Evolutionary conservation across 1,140 invertebrate genomes (phyloP).

Genomic region (Heliconius melpomene): DNA sequence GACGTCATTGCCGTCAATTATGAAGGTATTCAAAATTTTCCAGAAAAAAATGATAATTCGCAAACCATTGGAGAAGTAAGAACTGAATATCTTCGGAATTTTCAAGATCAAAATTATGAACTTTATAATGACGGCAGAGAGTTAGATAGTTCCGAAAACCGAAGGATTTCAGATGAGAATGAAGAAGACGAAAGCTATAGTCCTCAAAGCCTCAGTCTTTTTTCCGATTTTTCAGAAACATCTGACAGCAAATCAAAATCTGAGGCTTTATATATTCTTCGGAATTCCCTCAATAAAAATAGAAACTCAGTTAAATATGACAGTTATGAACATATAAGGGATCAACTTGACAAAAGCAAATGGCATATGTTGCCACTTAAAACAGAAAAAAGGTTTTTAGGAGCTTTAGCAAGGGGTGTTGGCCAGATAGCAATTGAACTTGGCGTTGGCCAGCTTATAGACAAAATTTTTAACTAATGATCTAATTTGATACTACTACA

Average conservation of each 20-base stretch:
- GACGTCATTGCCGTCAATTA: not conserved
- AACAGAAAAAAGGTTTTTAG: not conserved
- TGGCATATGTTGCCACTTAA: not conserved
- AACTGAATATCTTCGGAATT: not conserved
- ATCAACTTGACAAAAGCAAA: not conserved
- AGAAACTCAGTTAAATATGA: not conserved
- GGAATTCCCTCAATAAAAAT: not conserved
- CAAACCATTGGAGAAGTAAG: not conserved
- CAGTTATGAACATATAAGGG: not conserved
- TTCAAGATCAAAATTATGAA: not conserved
- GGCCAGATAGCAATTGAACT: too few relatives aligned
- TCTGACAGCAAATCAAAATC: not conserved
- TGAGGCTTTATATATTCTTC: not conserved
- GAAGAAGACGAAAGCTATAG: not conserved
- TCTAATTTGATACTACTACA: not conserved
- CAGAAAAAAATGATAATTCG: not conserved
- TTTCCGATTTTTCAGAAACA: not conserved
- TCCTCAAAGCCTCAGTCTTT: not conserved
- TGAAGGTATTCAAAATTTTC: not conserved
- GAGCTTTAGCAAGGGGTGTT: not conserved
- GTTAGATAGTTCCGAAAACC: not conserved
- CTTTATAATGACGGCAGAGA: not conserved
- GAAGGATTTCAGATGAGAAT: not conserved
- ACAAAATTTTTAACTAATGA: not conserved
- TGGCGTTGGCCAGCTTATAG: not conserved